Base-by-base conservation (phyloP, 2,113 vertebrate species). In the Lepisosteus oculatus region DNA sequence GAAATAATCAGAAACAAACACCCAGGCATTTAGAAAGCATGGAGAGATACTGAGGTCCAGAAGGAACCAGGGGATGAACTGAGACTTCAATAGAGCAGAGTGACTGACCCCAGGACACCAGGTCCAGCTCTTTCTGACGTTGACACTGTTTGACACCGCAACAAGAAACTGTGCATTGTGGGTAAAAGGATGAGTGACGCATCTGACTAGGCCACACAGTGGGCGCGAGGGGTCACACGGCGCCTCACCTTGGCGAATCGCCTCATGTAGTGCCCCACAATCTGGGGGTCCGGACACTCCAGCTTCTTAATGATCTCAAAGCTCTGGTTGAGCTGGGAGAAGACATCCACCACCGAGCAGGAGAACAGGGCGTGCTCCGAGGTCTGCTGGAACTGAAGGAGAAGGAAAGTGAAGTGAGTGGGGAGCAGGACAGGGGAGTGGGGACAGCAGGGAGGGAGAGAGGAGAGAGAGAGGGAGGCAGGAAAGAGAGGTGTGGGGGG, bases 251-350 rank as follows among this genome's bases (percentile, higher is more conserved):
- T 99, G 55, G 97, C 97, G 72, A 99, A 99, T 47, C 97, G 87
- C 65, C 95, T 90, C 97, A 99, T 99, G 85, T 98, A 99, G 84
- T 99, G 95, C 12, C 97, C 97, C 3, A 99, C 96, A 0, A 99
- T 99, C 86, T 97, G 95, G 0, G 97, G 97, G 75, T 99, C 97
- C 0, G 97, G 97, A 71, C 97, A 99, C 85, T 99, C 97, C 0
- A 99, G 84, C 77, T 99, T 99, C 83, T 98, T 95, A 87, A 99
- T 97, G 85, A 99, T 99, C 85, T 99, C 97, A 0, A 99, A 99
- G 86, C 97, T 99, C 91, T 99, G 97, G 85, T 99, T 99, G 81
- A 99, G 96, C 83, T 99, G 97, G 44, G 97, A 98, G 84, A 99
- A 99, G 72, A 99, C 97, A 0, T 99, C 97, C 84, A 99, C 97